Percentiles rank a stretch among this genome's conserved stretches.
These are phyloP conservation scores for Lota lota DNA, from an alignment of 2,113 vertebrate species.

Conservation along the genomic window DNA sequence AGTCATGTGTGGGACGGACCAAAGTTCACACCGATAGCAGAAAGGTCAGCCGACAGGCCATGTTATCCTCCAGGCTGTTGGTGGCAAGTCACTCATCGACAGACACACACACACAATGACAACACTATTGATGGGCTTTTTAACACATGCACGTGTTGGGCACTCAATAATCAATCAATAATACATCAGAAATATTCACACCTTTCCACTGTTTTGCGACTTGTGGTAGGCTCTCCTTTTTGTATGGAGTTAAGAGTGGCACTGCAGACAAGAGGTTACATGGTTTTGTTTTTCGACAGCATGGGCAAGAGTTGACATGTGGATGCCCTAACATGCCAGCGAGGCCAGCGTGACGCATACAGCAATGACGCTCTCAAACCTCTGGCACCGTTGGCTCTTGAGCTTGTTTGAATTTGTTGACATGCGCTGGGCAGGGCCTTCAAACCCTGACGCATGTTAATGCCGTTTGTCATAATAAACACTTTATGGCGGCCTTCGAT, in stretches of 20 bases:
- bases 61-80: constrained; percentile 14
- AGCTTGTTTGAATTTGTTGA: constrained; percentile 18
- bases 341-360: constrained; percentile 12
- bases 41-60: constrained; percentile 60
- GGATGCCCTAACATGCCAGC: constrained; percentile 25
- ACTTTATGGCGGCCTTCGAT: constrained; percentile 19
- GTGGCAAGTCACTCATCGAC: constrained; percentile 38
- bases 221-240: no score
- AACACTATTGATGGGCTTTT: neutral
- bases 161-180: neutral
- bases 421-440: constrained; percentile 15
- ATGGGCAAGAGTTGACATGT: neutral
- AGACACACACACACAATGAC: constrained; percentile 14
- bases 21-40: constrained; percentile 54
- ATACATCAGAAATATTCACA: neutral
- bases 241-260: no score
- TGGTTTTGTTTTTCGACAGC: neutral
- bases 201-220: neutral
- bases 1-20: constrained; percentile 48
- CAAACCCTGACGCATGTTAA: constrained; percentile 29
- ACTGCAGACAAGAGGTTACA: no score
- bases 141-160: neutral
- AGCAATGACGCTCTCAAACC: constrained; percentile 1
- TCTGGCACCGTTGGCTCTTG: constrained; percentile 17
- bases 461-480: constrained; percentile 49